Evolutionary conservation across 2,797 vertebrate genomes (phyloP), one percentile per base, ranked within the genome.

Genomic region (Myotis pilosus): DNA sequence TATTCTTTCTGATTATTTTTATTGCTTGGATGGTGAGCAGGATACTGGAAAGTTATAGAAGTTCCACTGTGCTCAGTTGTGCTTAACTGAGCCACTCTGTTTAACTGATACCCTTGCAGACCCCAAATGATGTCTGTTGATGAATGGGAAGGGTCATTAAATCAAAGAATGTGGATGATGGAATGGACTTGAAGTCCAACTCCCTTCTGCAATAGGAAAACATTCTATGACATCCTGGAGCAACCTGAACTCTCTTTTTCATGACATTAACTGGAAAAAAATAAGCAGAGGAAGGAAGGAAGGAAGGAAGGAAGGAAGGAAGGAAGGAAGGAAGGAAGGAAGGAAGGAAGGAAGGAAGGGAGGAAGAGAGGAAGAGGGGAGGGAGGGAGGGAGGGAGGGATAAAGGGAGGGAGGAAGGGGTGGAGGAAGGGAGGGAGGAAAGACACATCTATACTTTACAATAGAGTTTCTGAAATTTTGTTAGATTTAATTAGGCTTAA

Each of bases 1-100:
- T 72, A 19, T 82, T 76, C 15, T 79, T 86, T 84, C 55, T 74
- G 30, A 36, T 87, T 22, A 47, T 89, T 36, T 68, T 88, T 79
- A 89, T 74, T 79, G 12, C 51, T 68, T 68, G 13, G 10, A 75
- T 83, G 47, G 13, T 49, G 12, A 92, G n/a, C 8, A 81, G 22
- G 8, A 86, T 76, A 83, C 60, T 79, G 25, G 30, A 87, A 95
- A 78, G 8, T 36, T 79, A 68, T 74, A 25, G 36, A 89, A 79
- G 6, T 7, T 79, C 33, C 11, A 30, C 38, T 87, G 69, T 44
- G 5, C n/a, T 81, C 66, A 93, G 74, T 69, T 89, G 55, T 92
- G 51, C 30, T 74, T 89, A 36, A 55, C 41, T 79, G 57, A 86
- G 62, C 60, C 19, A 69, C 44, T 78, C 13, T 74, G 19, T 86